These are phyloP conservation scores for Macaca fascicularis DNA, from an alignment of 2,113 vertebrate genomes.

Conservation along the genomic window T2T-MFA8v1.1 NC_088379.1:181486001-181486500, in stretches of 20 bases:
- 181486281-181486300: background rate
- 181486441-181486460: background rate
- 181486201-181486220: background rate
- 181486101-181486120: background rate
- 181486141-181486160: background rate
- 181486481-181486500: background rate
- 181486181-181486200: background rate
- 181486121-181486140: background rate
- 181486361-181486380: background rate
- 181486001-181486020: background rate
- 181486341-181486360: background rate
- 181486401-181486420: background rate
- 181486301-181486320: background rate
- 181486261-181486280: background rate
- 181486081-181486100: background rate
- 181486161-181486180: background rate
- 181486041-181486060: background rate
- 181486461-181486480: background rate
- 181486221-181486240: background rate
- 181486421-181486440: background rate
- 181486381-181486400: background rate
- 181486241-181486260: background rate
- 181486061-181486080: background rate
- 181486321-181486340: fast-evolving
- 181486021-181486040: background rate